These are phyloP conservation scores for Phania funesta DNA, from an alignment of 2,888 invertebrate species.

Conservation along the genomic window DNA sequence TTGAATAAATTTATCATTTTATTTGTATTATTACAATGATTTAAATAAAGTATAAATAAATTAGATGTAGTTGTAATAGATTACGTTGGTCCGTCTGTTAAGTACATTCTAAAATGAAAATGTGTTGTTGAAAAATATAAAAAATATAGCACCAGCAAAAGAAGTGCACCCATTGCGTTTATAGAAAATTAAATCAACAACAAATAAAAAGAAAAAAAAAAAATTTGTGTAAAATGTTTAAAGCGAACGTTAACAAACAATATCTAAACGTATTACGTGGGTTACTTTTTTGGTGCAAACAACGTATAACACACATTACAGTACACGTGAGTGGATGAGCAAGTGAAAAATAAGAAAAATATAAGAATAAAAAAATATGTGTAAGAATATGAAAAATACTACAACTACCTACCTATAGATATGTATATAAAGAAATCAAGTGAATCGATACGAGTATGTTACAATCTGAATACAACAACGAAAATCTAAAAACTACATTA, in stretches of 20 bases:
- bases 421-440: constrained; percentile 22
- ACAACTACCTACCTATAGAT: no score
- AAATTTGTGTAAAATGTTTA: constrained; percentile 6
- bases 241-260: not conserved
- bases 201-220: not conserved
- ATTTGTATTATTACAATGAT: constrained; percentile 12
- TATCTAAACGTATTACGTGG: constrained; percentile 35
- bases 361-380: not conserved
- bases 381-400: not conserved
- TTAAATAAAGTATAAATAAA: constrained; percentile 23
- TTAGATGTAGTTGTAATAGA: not conserved
- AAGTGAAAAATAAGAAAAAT: constrained; percentile 2
- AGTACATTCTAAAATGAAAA: not conserved
- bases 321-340: constrained; percentile 35
- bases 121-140: not conserved
- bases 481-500: constrained; percentile 23
- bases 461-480: constrained; percentile 17
- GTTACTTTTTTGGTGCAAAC: constrained; percentile 26
- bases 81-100: constrained; percentile 10
- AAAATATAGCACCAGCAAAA: not conserved
- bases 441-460: constrained; percentile 52
- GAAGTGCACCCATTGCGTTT: not conserved
- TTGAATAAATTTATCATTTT: constrained; percentile 4
- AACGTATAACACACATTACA: constrained; percentile 28
- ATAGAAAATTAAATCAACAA: not conserved